Evolutionary conservation across 2,888 invertebrate genomes (phyloP), one percentile per base, ranked within the genome.

Genomic region (Cantharis lateralis): DNA sequence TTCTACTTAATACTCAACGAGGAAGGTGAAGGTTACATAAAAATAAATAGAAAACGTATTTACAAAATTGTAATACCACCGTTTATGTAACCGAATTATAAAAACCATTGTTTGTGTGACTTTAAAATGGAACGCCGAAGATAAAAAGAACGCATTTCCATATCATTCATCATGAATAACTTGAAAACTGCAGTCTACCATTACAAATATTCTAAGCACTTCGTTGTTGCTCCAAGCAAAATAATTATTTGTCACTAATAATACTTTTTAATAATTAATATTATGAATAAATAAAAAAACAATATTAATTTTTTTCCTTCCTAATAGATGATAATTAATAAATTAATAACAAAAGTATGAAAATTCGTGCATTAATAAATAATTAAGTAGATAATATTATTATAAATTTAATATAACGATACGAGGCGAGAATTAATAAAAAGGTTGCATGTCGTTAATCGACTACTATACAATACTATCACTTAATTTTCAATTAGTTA

Each of bases 11-110:
- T 20, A 20, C 20, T 66, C 64, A 20, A 66, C 64, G 16, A 66
- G 64, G 64, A 66, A 66, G 64, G 64, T 66, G 64, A 66, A 66
- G 64, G 64, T 66, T 66, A 66, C 64, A 66, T 66, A 66, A 66
- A 66, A 66, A 20, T 66, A 66, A 66, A 66, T 24, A 66, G 64
- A 66, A 63, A 66, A 66, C 20, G 64, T 48, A 48, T 48, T 48
- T 48, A 48, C 48, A 48, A 48, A 48, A 48, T 48, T 48, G 7
- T 48, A 48, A 48, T 48, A 48, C 28, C 48, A 48, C 48, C 48
- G 48, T 48, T 48, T 48, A 48, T 48, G 48, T 48, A 48, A 48
- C 48, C 48, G 13, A 48, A 48, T 48, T 48, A 48, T 48, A 48
- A 48, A 48, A 48, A 48, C n/a, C 48, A 48, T 48, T 48, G 48